A percentile compares a stretch with the other conserved stretches of the same genome.
Conservation (phyloP, 2,113 vertebrate species). For the Indri indri region DNA sequence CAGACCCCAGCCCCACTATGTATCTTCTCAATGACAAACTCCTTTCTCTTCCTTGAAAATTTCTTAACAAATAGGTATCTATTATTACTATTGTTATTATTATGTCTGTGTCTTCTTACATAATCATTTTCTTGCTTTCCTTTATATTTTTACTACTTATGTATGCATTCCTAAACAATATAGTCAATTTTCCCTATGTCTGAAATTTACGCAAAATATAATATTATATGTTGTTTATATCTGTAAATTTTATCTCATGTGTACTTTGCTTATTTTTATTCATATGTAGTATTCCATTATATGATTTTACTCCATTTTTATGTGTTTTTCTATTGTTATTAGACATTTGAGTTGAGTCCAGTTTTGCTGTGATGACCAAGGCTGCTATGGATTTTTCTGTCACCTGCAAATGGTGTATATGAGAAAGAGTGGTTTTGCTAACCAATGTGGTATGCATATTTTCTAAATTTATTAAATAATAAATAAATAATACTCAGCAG, state of each 20-base stretch:
- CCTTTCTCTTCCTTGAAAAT: background rate
- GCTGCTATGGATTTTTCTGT: background rate
- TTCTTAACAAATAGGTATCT: background rate
- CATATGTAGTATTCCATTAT: background rate
- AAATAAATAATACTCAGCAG: background rate
- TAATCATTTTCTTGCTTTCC: background rate
- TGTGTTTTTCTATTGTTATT: background rate
- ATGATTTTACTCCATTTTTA: background rate
- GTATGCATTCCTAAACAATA: background rate
- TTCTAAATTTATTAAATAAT: background rate
- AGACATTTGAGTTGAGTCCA: background rate
- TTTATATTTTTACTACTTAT: background rate
- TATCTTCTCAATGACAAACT: background rate
- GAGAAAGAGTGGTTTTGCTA: background rate
- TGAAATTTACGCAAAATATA: background rate
- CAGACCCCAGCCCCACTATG: rapidly evolving
- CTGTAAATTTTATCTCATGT: background rate
- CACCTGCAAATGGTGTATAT: background rate
- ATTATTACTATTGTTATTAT: background rate
- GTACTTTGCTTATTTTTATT: background rate
- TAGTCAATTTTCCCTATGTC: background rate
- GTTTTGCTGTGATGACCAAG: background rate
- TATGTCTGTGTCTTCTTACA: background rate
- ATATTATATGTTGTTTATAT: background rate
- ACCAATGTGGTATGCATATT: background rate